Conservation (phyloP, 2,888 invertebrate genomes). For the Quadroppia sp. region DNA sequence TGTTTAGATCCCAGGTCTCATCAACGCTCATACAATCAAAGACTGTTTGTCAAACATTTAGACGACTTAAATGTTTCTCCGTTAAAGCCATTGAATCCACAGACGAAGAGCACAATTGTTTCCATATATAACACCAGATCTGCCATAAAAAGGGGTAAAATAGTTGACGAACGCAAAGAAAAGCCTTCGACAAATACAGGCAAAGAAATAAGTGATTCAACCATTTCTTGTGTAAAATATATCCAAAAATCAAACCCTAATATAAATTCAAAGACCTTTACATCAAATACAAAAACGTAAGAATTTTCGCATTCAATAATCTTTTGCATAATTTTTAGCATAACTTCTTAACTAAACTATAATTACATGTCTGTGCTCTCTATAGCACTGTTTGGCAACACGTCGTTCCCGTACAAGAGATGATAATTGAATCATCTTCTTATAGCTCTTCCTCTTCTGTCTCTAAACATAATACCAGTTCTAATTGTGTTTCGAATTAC, state of each 20-base stretch:
- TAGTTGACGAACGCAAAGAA: background rate
- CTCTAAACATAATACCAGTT: background rate
- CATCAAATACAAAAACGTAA: background rate
- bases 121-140: slow-evolving; percentile 39
- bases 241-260: background rate
- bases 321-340: background rate
- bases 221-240: background rate
- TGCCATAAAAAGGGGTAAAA: slow-evolving; percentile 20
- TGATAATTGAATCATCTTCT: slow-evolving; percentile 8
- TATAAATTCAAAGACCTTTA: background rate
- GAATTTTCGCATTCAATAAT: background rate
- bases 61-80: slow-evolving; percentile 46
- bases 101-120: slow-evolving; percentile 12
- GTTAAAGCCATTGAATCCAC: slow-evolving; percentile 44
- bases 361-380: background rate
- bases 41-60: no score
- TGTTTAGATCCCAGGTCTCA: slow-evolving; percentile 43
- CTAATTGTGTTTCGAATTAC: background rate
- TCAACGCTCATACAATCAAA: slow-evolving; percentile 45
- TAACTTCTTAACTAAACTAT: background rate
- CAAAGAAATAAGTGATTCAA: background rate
- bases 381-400: slow-evolving; percentile 37
- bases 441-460: background rate
- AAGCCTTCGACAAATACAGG: background rate
- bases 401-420: slow-evolving; percentile 38